Evolutionary conservation across 2,888 invertebrate species (phyloP).

Genomic region (Ametastegia equiseti): DNA sequence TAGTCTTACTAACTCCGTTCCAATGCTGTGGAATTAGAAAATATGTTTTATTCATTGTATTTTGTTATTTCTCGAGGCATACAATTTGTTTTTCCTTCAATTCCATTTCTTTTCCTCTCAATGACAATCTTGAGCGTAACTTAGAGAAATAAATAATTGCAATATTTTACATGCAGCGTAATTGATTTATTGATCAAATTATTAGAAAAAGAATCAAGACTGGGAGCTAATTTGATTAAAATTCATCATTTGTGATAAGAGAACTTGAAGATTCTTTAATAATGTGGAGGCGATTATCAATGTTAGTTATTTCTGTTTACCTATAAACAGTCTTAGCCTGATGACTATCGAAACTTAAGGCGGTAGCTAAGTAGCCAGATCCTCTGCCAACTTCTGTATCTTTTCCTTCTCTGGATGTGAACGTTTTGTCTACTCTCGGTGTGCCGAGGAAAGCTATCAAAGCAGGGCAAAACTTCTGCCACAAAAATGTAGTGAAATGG

Average conservation of each 20-base stretch:
- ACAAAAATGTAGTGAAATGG: constrained; percentile 91
- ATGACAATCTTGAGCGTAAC: too few species aligned
- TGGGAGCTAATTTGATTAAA: neutral
- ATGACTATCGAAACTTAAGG: constrained; percentile 87
- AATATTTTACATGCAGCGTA: too few species aligned
- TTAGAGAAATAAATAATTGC: too few species aligned
- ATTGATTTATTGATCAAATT: neutral
- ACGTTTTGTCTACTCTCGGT: constrained; percentile 89
- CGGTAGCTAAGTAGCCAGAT: constrained; percentile 84
- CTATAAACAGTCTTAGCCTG: constrained; percentile 94
- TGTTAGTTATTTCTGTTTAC: constrained; percentile 72
- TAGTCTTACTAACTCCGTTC: constrained; percentile 91
- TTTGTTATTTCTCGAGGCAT: too few species aligned
- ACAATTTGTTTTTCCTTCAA: too few species aligned
- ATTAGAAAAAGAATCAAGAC: neutral
- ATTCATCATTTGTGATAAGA: neutral
- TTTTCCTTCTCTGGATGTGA: constrained; percentile 81
- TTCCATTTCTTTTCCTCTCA: too few species aligned
- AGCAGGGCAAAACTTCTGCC: constrained; percentile 96
- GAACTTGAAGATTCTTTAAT: too few species aligned
- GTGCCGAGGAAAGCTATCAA: constrained; percentile 92
- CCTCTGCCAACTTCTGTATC: constrained; percentile 80
- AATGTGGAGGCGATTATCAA: neutral
- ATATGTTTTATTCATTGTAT: too few species aligned
- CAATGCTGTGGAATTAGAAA: constrained; percentile 82